Conservation (phyloP, 2,888 invertebrate species). For the Sesia bembeciformis region DNA sequence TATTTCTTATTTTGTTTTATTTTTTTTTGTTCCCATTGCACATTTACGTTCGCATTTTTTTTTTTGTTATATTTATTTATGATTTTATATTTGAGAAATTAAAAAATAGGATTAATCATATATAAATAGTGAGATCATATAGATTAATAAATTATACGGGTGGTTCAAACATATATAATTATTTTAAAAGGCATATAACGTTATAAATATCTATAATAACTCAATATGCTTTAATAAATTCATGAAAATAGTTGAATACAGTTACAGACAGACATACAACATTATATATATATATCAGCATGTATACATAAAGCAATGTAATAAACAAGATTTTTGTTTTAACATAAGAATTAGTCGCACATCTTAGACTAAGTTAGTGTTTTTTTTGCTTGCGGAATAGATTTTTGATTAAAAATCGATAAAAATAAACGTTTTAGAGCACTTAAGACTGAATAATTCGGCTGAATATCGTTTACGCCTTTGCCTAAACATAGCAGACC, state of each 20-base stretch:
- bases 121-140: constrained; percentile 58
- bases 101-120: constrained; percentile 38
- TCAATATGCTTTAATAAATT: not conserved
- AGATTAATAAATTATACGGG: constrained; percentile 53
- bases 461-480: constrained; percentile 41
- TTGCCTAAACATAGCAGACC: constrained; percentile 23
- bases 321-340: not conserved
- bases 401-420: constrained; percentile 26
- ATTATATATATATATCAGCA: not conserved
- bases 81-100: constrained; percentile 19
- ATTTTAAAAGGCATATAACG: not conserved
- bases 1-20: constrained; percentile 46
- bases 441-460: constrained; percentile 68
- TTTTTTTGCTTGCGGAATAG: constrained; percentile 17
- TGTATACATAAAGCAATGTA: not conserved
- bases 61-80: constrained; percentile 10
- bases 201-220: not conserved
- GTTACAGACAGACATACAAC: not conserved
- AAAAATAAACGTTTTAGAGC: constrained; percentile 50
- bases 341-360: constrained; percentile 24
- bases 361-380: constrained; percentile 23
- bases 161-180: constrained; percentile 42
- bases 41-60: constrained; percentile 18
- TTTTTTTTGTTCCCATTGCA: constrained; percentile 51
- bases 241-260: not conserved